Evolutionary conservation across 1,140 invertebrate genomes (phyloP).

Genomic region (Drosophila ananassae): DNA sequence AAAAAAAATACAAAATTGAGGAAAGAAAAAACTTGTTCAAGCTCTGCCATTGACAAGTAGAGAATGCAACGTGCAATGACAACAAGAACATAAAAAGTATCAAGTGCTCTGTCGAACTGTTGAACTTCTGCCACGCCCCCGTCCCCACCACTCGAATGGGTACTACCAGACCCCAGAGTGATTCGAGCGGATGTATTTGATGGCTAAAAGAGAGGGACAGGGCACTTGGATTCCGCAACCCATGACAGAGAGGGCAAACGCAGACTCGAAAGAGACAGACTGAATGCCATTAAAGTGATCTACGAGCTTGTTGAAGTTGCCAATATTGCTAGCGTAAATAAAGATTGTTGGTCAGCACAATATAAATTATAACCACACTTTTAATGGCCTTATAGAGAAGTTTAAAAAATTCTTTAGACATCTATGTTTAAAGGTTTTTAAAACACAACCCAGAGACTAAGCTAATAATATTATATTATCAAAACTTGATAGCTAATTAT

Average conservation of each 20-base stretch:
- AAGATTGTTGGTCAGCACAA: conserved; percentile 19
- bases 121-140: conserved; percentile 43
- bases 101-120: conserved; percentile 42
- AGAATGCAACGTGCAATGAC: conserved; percentile 48
- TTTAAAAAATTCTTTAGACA: conserved; percentile 11
- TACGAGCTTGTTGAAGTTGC: conserved; percentile 41
- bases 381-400: conserved; percentile 10
- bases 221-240: background rate
- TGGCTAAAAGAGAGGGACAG: conserved; percentile 21
- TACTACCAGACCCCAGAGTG: conserved; percentile 19
- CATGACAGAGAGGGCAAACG: background rate
- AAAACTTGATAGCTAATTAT: background rate
- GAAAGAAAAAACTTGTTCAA: conserved; percentile 50
- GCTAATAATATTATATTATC: background rate
- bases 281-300: conserved; percentile 49
- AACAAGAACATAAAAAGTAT: conserved; percentile 49
- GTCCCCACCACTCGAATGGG: conserved; percentile 14
- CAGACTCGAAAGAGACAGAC: conserved; percentile 7
- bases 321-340: conserved; percentile 46
- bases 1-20: conserved; percentile 23
- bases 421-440: background rate
- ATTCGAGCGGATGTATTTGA: conserved; percentile 15
- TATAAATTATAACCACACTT: conserved; percentile 31
- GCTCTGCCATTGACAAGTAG: conserved; percentile 31
- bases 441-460: background rate